phyloP scores from a whole-genome alignment of 2,888 invertebrate species.

The Dermolepida albohirtum region DNA sequence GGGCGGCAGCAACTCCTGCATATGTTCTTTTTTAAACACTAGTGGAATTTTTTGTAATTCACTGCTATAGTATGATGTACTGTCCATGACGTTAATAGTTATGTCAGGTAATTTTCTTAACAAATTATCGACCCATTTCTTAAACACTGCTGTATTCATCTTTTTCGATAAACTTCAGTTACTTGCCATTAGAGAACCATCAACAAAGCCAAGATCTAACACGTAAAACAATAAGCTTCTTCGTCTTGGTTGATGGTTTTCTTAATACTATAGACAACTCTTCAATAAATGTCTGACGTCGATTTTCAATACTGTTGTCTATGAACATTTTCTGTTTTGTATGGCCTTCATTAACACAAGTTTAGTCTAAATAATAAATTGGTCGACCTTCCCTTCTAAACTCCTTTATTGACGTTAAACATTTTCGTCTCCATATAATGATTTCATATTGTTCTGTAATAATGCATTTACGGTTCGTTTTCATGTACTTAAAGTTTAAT shows the following conservation, averaged over 20 bases:
- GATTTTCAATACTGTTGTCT: no score
- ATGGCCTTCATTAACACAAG: no score
- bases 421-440: no score
- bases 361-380: no score
- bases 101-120: background rate
- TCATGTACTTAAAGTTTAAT: background rate
- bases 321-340: no score
- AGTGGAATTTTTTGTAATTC: constrained; percentile 5
- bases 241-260: constrained; percentile 7
- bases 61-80: constrained; percentile 6
- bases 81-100: constrained; percentile 27
- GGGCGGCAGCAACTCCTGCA: background rate
- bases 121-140: background rate
- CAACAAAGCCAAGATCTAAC: constrained; percentile 4
- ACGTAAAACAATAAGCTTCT: constrained; percentile 11
- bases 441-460: no score
- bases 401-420: background rate
- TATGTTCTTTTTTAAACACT: background rate
- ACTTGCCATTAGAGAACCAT: no score
- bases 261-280: constrained; percentile 1
- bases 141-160: no score
- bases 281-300: no score
- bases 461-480: background rate
- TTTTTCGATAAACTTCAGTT: no score
- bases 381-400: constrained; percentile 1